phyloP scores from a whole-genome alignment of 2,797 vertebrate species.

The Leptodactylus fallax region DNA sequence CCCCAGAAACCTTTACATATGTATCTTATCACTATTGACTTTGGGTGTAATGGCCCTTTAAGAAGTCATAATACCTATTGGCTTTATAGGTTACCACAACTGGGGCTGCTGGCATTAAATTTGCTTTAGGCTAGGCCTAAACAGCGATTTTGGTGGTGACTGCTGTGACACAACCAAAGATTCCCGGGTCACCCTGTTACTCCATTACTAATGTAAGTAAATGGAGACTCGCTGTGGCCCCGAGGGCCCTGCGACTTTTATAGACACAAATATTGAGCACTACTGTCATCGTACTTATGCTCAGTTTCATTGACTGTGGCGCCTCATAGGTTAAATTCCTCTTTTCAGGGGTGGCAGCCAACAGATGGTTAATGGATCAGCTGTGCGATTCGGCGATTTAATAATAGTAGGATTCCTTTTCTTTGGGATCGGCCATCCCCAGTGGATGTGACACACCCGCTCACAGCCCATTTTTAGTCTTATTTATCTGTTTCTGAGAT shows the following conservation, averaged over 20 bases:
- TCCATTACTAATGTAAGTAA: no score
- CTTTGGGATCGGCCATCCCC: constrained; percentile 24
- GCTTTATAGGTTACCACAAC: neutral
- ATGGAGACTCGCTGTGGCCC: no score
- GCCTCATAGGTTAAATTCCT: neutral
- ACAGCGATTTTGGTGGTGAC: no score
- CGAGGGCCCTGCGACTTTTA: no score
- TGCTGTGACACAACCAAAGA: no score
- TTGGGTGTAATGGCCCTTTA: neutral
- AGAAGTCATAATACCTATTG: neutral
- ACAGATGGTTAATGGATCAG: constrained; percentile 8
- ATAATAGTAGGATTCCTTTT: constrained; percentile 15
- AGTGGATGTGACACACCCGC: constrained; percentile 41
- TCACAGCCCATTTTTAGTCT: constrained; percentile 48
- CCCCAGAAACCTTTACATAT: no score
- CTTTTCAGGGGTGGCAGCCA: neutral
- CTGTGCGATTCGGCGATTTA: neutral
- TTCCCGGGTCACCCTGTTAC: no score
- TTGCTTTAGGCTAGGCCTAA: no score
- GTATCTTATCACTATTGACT: no score
- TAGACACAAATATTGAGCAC: no score
- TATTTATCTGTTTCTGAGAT: constrained; percentile 37
- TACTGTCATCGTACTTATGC: no score
- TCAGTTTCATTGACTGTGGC: neutral
- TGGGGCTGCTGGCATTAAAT: no score